Percentiles rank a stretch among this genome's conserved stretches.
Conservation (phyloP, 2,113 vertebrate genomes). For the Triplophysa rosa region DNA sequence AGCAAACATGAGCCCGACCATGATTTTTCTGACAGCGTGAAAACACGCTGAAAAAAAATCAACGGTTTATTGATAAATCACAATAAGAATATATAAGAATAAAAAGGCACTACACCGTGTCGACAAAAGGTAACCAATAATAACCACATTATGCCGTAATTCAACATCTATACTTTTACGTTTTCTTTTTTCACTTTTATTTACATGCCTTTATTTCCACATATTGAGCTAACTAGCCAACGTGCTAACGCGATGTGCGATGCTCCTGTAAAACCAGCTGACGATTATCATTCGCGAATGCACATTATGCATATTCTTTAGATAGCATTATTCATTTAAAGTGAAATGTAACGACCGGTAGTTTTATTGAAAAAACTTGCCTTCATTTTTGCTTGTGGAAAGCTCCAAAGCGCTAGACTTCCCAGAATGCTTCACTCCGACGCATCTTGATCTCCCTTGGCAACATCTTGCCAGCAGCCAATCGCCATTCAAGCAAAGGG, state of each 20-base stretch:
- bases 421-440: constrained; percentile 64
- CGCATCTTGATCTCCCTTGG: constrained; percentile 65
- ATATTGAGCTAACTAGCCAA: constrained; percentile 10
- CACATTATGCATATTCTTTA: neutral
- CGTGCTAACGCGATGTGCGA: neutral
- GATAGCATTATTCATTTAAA: neutral
- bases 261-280: neutral
- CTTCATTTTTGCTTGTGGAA: constrained; percentile 20
- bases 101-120: neutral
- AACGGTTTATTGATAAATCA: neutral
- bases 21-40: constrained; percentile 82
- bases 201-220: neutral
- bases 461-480: constrained; percentile 70
- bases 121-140: neutral
- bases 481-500: constrained; percentile 38
- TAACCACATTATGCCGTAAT: neutral
- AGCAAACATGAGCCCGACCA: constrained; percentile 80
- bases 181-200: neutral
- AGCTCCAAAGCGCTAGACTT: constrained; percentile 14
- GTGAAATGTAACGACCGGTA: neutral
- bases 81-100: neutral
- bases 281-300: neutral
- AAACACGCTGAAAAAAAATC: constrained; percentile 78
- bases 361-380: neutral
- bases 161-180: neutral